Evolutionary conservation across 1,140 invertebrate species (phyloP), one percentile per base, ranked within the genome.

Genomic region (Bombus confusus): DNA sequence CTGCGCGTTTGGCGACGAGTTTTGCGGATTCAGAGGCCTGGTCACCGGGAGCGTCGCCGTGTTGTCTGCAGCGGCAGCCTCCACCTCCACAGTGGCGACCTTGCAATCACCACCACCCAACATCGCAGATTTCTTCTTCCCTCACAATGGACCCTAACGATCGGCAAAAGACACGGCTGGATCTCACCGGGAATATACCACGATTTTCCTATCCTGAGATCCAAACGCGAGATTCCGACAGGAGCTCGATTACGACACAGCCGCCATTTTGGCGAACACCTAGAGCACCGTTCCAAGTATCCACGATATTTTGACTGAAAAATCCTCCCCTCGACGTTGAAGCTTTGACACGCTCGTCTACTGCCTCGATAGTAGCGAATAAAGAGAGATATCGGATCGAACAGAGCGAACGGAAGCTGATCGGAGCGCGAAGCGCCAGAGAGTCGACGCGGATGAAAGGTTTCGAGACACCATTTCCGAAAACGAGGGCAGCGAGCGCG

Each of bases 41-140:
- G 96, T 96, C 47, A 98, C 97, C 77, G 97, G 97, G 93, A 98
- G 96, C 15, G 97, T 98, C 89, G 97, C 97, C 96, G 97, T 98
- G 94, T 98, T 98, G 95, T 98, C 97, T 75, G 92, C 92, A 66
- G 94, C 93, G 52, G 94, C 94, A 37, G 97, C 96, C 94, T 98
- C 97, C 91, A 97, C 96, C 94, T 98, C 97, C 86, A 98, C 97
- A 62, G 97, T 98, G 87, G 97, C 97, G 94, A 98, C 97, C 95
- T 98, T 98, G 94, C 98, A 97, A 95, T 98, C 97, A 94, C 97
- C 97, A 92, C 96, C 96, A 91, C 96, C 96, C 88, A 96, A 96
- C 96, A 97, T 97, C 94, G 83, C 74, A 62, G 78, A 75, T 87
- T 76, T 75, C 79, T 76, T 90, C 66, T 80, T 68, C 71, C 75